These are phyloP conservation scores for Apis mellifera DNA, from an alignment of 1,140 invertebrate genomes.

Conservation along the genomic window Amel_HAv3.1 CM009941.2:63501-64000, in stretches of 20 bases:
- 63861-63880: no score
- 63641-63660: conserved; percentile 63
- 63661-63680: conserved; percentile 61
- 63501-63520: conserved; percentile 32
- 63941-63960: no score
- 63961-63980: no score
- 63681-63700: conserved; percentile 70
- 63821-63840: conserved; percentile 51
- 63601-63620: neutral
- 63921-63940: no score
- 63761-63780: neutral
- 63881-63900: no score
- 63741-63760: conserved; percentile 46
- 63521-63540: no score
- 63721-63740: conserved; percentile 67
- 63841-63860: conserved; percentile 18
- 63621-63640: neutral
- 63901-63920: no score
- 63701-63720: conserved; percentile 52
- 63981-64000: no score
- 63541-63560: neutral
- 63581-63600: neutral
- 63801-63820: conserved; percentile 36
- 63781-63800: neutral
- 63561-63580: neutral